These are phyloP conservation scores for Heliothis peltigera DNA, from an alignment of 2,888 invertebrate species.

Conservation along the genomic window DNA sequence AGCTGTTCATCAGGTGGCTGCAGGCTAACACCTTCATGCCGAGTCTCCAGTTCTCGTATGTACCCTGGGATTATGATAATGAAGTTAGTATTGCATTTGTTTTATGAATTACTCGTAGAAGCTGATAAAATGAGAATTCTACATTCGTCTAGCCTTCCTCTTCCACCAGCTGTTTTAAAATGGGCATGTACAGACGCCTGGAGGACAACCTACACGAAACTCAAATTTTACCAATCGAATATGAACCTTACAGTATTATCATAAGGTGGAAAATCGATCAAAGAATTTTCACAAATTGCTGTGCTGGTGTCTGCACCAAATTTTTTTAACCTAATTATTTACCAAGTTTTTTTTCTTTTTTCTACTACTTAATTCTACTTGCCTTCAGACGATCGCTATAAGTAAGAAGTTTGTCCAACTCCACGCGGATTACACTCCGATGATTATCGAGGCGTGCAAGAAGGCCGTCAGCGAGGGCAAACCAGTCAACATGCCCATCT, in stretches of 20 bases:
- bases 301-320: too few relatives aligned
- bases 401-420: conserved; percentile 89
- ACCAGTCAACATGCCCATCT: conserved; percentile 93
- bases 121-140: too few relatives aligned
- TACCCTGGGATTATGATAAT: conserved; percentile 93
- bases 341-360: too few relatives aligned
- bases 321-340: too few relatives aligned
- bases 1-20: conserved; percentile 93
- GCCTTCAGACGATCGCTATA: conserved; percentile 87
- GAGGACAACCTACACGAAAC: too few relatives aligned
- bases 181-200: too few relatives aligned
- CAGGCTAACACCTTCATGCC: conserved; percentile 94
- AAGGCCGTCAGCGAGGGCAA: conserved; percentile 86
- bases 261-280: too few relatives aligned
- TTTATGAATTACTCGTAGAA: background rate
- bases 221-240: too few relatives aligned
- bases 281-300: too few relatives aligned
- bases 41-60: conserved; percentile 93
- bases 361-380: background rate
- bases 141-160: too few relatives aligned
- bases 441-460: conserved; percentile 88
- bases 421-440: conserved; percentile 87
- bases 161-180: too few relatives aligned
- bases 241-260: too few relatives aligned
- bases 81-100: conserved; percentile 71